Conservation (phyloP, 2,888 invertebrate genomes). For the Caenorhabditis afra region DNA sequence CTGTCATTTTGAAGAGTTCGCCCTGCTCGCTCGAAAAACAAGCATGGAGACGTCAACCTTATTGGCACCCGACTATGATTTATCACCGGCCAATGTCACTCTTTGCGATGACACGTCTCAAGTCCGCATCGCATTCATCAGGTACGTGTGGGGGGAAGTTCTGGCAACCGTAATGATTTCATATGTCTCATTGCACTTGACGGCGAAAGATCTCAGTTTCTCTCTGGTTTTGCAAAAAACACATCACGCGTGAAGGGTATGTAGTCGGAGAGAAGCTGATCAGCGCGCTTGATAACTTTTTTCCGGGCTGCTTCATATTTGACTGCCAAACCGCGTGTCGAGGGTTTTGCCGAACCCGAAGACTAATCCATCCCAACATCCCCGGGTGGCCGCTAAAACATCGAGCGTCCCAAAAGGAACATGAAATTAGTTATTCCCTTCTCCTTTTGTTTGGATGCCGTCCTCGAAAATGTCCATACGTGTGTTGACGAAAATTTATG, state of each 20-base stretch:
- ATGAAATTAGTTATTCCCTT: slow-evolving; percentile 45
- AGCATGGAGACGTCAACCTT: slow-evolving; percentile 20
- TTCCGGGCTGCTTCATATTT: slow-evolving; percentile 30
- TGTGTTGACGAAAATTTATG: slow-evolving; percentile 31
- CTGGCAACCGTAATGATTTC: slow-evolving; percentile 14
- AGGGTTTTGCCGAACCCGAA: slow-evolving; percentile 4
- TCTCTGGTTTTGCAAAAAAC: slow-evolving; percentile 31
- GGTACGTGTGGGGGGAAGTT: slow-evolving; percentile 23
- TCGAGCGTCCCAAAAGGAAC: slow-evolving; percentile 49
- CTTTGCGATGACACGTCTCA: slow-evolving; percentile 47
- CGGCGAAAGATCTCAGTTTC: slow-evolving; percentile 1
- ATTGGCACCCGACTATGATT: slow-evolving; percentile 9
- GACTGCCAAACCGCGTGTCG: slow-evolving; percentile 5
- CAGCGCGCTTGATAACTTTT: slow-evolving; percentile 47
- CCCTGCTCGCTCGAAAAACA: not conserved
- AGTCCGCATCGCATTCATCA: slow-evolving; percentile 51
- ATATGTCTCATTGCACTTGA: slow-evolving; percentile 26
- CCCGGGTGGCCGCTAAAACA: slow-evolving; percentile 28
- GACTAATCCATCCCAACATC: slow-evolving; percentile 41
- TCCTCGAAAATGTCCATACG: not conserved
- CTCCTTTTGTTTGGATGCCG: slow-evolving; percentile 32
- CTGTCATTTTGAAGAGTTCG: slow-evolving; percentile 22
- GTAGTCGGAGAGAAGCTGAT: slow-evolving; percentile 31
- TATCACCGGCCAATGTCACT: slow-evolving; percentile 12
- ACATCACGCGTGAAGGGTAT: slow-evolving; percentile 45